These are phyloP conservation scores for Graphium colonna DNA, from an alignment of 2,888 invertebrate species.

Conservation along the genomic window DNA sequence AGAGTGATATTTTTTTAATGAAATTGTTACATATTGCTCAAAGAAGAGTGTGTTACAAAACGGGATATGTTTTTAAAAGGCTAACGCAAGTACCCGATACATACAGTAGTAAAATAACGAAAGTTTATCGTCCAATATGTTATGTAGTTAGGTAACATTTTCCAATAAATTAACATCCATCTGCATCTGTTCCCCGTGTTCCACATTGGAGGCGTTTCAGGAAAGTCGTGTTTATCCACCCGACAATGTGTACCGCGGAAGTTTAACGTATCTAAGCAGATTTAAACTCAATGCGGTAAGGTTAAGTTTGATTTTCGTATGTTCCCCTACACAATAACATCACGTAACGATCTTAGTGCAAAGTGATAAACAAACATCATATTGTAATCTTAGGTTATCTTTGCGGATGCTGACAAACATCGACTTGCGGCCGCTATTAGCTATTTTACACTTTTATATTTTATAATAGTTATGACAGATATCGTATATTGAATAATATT, in stretches of 20 bases:
- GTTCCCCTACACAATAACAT: not conserved
- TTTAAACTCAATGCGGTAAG: not conserved
- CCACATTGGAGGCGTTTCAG: conserved; percentile 8
- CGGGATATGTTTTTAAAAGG: too few relatives aligned
- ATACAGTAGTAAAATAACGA: not conserved
- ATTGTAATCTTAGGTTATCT: conserved; percentile 1
- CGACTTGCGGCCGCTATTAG: not conserved
- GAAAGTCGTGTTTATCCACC: conserved; percentile 6
- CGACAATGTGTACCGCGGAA: conserved; percentile 1
- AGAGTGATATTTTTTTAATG: too few relatives aligned
- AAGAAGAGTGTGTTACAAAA: too few relatives aligned
- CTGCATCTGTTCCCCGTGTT: conserved; percentile 1
- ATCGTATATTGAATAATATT: too few relatives aligned
- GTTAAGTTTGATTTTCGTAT: not conserved
- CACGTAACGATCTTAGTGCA: not conserved
- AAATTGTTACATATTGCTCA: too few relatives aligned
- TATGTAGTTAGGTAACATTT: conserved; percentile 6
- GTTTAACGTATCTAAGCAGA: not conserved
- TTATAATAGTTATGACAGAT: too few relatives aligned
- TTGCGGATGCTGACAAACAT: not conserved
- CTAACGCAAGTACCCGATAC: too few relatives aligned
- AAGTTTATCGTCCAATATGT: not conserved
- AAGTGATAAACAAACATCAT: conserved; percentile 1
- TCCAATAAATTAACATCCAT: conserved; percentile 9
- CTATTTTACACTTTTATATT: not conserved